Percentiles rank a stretch among this genome's conserved stretches.
Evolutionary conservation across 2,888 invertebrate genomes (phyloP).

Genomic region (Acronicta alni): DNA sequence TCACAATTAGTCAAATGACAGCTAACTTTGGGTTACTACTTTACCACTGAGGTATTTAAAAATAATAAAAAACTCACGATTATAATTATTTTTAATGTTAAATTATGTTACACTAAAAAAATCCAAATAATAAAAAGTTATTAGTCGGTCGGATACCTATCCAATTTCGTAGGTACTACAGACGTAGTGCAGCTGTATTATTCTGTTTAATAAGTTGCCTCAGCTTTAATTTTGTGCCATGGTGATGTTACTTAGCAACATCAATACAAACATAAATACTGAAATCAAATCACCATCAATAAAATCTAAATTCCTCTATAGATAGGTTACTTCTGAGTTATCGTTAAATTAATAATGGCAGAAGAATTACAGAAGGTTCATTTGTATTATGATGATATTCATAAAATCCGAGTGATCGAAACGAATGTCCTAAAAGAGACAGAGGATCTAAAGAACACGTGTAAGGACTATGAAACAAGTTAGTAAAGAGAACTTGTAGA

Average conservation of each 20-base stretch:
- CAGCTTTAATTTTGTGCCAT: background rate
- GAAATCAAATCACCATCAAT: background rate
- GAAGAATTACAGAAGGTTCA: slow-evolving; percentile 93
- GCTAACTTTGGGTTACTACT: slow-evolving; percentile 3
- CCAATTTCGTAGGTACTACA: too few relatives aligned
- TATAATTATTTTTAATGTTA: too few relatives aligned
- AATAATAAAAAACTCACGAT: too few relatives aligned
- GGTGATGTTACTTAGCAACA: slow-evolving; percentile 31
- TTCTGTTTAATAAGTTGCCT: too few relatives aligned
- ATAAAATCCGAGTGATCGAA: slow-evolving; percentile 90
- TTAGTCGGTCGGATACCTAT: too few relatives aligned
- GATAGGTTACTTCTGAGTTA: slow-evolving; percentile 1
- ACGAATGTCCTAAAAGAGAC: slow-evolving; percentile 94
- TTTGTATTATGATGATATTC: slow-evolving; percentile 96
- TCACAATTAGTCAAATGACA: too few relatives aligned
- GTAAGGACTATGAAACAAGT: slow-evolving; percentile 96
- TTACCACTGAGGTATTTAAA: too few relatives aligned
- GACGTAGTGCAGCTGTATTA: too few relatives aligned
- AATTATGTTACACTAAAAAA: too few relatives aligned
- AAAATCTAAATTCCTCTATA: slow-evolving; percentile 17
- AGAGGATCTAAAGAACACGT: slow-evolving; percentile 94
- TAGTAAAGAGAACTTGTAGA: too few relatives aligned
- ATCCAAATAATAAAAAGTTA: too few relatives aligned
- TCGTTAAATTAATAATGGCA: slow-evolving; percentile 86
- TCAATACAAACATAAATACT: background rate